These are phyloP conservation scores for Hyposoter didymator DNA, from an alignment of 2,888 invertebrate species.

Conservation along the genomic window DNA sequence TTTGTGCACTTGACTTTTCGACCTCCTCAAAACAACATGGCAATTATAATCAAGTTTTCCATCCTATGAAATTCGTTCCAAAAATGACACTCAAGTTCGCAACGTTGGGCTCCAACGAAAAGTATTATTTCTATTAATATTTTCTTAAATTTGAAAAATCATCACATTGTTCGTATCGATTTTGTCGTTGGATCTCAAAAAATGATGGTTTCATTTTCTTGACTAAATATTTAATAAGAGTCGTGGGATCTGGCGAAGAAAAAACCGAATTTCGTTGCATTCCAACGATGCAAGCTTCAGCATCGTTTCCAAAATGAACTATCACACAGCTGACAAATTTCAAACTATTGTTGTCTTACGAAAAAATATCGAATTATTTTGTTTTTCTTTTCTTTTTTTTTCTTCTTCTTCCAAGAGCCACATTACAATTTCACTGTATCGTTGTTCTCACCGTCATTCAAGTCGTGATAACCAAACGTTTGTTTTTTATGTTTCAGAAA, in stretches of 20 bases:
- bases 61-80: not conserved
- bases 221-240: too few species aligned
- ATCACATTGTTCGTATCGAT: too few species aligned
- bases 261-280: too few species aligned
- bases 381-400: not conserved
- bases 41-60: not conserved
- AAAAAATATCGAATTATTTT: not conserved
- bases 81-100: too few species aligned
- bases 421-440: not conserved
- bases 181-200: too few species aligned
- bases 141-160: too few species aligned
- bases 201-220: too few species aligned
- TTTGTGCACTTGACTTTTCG: not conserved
- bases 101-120: too few species aligned
- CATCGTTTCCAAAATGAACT: not conserved
- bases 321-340: not conserved
- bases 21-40: not conserved
- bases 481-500: constrained; percentile 69
- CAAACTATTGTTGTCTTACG: not conserved
- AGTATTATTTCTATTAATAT: too few species aligned
- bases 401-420: not conserved
- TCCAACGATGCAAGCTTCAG: too few species aligned
- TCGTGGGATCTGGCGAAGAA: too few species aligned
- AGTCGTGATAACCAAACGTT: not conserved
- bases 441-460: not conserved